phyloP scores from a whole-genome alignment of 2,888 invertebrate species.

The Onchidella celtica region DNA sequence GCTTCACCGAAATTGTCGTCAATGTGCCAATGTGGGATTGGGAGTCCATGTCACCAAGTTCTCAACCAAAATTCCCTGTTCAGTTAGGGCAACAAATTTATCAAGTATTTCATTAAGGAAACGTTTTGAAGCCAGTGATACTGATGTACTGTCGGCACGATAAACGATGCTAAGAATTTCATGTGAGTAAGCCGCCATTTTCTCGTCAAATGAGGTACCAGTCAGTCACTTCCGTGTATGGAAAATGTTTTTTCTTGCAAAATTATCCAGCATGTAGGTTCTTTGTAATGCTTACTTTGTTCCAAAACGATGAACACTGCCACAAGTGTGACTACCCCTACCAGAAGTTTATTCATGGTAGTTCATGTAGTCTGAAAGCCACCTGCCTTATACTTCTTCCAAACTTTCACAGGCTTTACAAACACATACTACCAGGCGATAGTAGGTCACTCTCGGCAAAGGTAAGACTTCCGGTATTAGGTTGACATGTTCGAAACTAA shows the following conservation, averaged over 20 bases:
- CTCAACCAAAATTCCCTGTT: no score
- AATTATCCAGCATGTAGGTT: not conserved
- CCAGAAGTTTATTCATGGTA: conserved; percentile 46
- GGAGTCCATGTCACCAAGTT: no score
- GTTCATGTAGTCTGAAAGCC: not conserved
- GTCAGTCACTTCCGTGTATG: not conserved
- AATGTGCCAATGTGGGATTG: no score
- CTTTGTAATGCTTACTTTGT: conserved; percentile 30
- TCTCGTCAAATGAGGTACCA: no score
- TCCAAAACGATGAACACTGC: conserved; percentile 32
- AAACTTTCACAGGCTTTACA: not conserved
- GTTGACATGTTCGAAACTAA: conserved; percentile 25
- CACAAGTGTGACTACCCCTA: conserved; percentile 20
- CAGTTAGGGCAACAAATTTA: no score
- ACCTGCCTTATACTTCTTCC: not conserved
- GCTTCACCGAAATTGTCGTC: no score
- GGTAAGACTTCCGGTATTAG: conserved; percentile 45
- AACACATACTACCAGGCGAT: conserved; percentile 3
- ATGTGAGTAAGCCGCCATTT: not conserved
- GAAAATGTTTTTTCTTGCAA: not conserved
- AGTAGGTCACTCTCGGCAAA: conserved; percentile 29
- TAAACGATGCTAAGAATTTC: no score
- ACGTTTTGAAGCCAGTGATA: no score
- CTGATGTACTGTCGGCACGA: no score
- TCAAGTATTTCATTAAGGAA: no score